A percentile compares a stretch with the other conserved stretches of the same genome.
phyloP scores from a whole-genome alignment of 1,140 invertebrate genomes.

The Dinoponera quadriceps region DNA sequence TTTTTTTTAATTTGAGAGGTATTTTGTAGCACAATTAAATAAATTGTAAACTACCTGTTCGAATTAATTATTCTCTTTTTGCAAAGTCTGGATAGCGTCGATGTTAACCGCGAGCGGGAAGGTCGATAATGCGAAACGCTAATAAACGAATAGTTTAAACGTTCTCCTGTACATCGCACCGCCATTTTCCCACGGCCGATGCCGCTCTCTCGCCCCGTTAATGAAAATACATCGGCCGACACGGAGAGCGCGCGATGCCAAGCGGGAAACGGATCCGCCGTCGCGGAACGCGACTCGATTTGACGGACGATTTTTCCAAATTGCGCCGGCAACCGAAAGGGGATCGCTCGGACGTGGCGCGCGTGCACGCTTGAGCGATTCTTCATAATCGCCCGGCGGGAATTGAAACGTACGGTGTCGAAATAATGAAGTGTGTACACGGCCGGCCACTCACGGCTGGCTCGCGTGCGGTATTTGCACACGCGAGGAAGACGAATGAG shows the following conservation, averaged over 20 bases:
- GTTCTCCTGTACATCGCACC: neutral
- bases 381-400: conserved; percentile 37
- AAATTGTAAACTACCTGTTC: no score
- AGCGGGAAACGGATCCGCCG: neutral
- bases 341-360: neutral
- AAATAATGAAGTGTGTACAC: conserved; percentile 61
- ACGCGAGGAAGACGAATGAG: conserved; percentile 51
- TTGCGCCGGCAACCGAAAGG: neutral
- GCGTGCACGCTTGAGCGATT: conserved; percentile 11
- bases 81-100: no score
- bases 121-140: neutral
- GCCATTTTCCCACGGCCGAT: neutral
- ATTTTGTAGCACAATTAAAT: no score
- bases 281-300: neutral
- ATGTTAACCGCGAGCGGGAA: neutral
- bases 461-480: conserved; percentile 44
- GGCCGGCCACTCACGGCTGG: conserved; percentile 27
- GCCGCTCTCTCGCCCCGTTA: neutral
- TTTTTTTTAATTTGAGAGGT: no score
- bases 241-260: neutral
- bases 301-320: conserved; percentile 32
- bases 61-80: no score
- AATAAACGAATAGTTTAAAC: conserved; percentile 15
- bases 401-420: conserved; percentile 57
- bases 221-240: conserved; percentile 8